These are phyloP conservation scores for Tetraodon nigroviridis DNA, from an alignment of 2,113 vertebrate species.

Conservation along the genomic window DNA sequence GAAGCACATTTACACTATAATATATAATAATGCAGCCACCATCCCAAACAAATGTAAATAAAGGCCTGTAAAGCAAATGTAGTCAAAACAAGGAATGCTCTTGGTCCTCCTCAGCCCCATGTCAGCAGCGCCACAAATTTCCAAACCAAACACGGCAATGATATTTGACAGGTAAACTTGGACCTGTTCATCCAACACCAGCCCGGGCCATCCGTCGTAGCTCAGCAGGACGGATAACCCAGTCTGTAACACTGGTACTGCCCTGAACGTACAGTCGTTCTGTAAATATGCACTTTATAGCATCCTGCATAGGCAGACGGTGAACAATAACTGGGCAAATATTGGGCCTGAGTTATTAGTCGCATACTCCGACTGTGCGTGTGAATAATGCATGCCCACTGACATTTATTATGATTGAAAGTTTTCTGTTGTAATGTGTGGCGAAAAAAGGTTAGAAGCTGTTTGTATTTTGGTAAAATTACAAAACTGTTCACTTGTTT, in stretches of 20 bases:
- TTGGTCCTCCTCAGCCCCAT: background rate
- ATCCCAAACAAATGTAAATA: too few relatives aligned
- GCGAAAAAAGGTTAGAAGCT: conserved; percentile 3
- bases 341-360: conserved; percentile 44
- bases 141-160: conserved; percentile 30
- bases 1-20: conserved; percentile 19
- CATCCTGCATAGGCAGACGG: conserved; percentile 35
- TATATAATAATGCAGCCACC: conserved; percentile 5
- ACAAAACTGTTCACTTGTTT: background rate
- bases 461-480: conserved; percentile 8
- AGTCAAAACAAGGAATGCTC: background rate
- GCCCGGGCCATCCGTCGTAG: conserved; percentile 16
- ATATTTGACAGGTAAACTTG: conserved; percentile 13
- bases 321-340: conserved; percentile 63
- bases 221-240: conserved; percentile 17
- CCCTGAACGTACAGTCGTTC: conserved; percentile 12
- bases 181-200: conserved; percentile 13
- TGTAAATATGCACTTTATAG: conserved; percentile 19
- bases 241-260: conserved; percentile 3
- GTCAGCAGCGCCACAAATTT: conserved; percentile 11
- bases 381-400: background rate
- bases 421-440: conserved; percentile 11
- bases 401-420: conserved; percentile 39
- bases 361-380: background rate
- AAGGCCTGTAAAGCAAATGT: background rate